These are phyloP conservation scores for Dolichoris vasculosae DNA, from an alignment of 1,140 invertebrate species.

Conservation along the genomic window DNA sequence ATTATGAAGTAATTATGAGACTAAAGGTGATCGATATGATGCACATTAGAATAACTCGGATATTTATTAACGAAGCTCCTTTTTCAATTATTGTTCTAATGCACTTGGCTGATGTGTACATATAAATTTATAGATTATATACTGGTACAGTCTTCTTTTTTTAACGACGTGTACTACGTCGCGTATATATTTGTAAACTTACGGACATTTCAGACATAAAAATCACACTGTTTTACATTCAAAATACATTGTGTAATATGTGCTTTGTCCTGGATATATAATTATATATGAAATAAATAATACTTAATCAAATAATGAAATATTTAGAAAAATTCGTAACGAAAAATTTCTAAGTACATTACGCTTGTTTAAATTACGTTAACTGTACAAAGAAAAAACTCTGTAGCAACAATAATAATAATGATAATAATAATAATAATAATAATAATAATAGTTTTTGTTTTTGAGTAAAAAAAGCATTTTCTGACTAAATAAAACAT, in stretches of 20 bases:
- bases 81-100: conserved; percentile 43
- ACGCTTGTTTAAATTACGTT: neutral
- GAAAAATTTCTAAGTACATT: conserved; percentile 11
- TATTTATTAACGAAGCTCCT: conserved; percentile 45
- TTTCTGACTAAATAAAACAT: neutral
- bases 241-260: neutral
- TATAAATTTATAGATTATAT: conserved; percentile 39
- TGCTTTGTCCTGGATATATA: neutral
- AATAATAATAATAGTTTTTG: neutral
- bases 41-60: conserved; percentile 38
- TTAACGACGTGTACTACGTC: conserved; percentile 21
- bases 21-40: conserved; percentile 46
- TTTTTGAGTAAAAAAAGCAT: neutral
- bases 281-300: conserved; percentile 46
- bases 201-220: conserved; percentile 31
- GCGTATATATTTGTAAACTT: neutral
- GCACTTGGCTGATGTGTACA: conserved; percentile 11
- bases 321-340: conserved; percentile 6
- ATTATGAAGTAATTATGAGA: conserved; percentile 40
- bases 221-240: conserved; percentile 20
- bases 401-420: neutral
- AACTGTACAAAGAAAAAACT: conserved; percentile 11
- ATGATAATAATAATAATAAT: neutral
- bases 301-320: conserved; percentile 19
- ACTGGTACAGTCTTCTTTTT: conserved; percentile 47